A percentile compares a stretch with the other conserved stretches of the same genome.
Evolutionary conservation across 2,113 vertebrate species (phyloP).

Genomic region (Ahaetulla prasina): DNA sequence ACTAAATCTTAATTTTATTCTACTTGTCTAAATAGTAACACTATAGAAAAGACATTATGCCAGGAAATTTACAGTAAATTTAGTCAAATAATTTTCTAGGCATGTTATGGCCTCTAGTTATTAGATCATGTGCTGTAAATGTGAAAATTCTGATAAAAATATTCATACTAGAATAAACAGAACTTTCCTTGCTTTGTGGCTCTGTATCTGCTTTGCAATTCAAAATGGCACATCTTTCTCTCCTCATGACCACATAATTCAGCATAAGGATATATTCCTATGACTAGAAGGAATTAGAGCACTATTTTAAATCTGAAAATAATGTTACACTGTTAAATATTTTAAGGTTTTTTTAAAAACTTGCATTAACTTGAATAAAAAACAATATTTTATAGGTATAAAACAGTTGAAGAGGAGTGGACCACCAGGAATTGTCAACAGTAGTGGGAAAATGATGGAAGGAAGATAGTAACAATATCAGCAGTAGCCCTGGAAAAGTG

Average conservation of each 20-base stretch:
- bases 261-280: neutral
- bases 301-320: neutral
- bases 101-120: neutral
- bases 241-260: neutral
- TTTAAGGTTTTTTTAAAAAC: neutral
- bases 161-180: conserved; percentile 29
- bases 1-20: neutral
- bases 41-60: neutral
- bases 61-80: neutral
- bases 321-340: neutral
- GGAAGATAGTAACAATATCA: neutral
- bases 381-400: neutral
- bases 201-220: neutral
- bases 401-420: neutral
- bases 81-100: neutral
- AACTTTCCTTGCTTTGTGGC: conserved; percentile 17
- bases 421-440: neutral
- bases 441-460: neutral
- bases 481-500: neutral
- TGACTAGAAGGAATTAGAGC: too few relatives aligned
- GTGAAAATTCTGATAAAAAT: conserved; percentile 32
- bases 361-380: neutral
- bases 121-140: conserved; percentile 26
- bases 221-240: neutral
- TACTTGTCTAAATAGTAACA: neutral